Evolutionary conservation across 2,888 invertebrate species (phyloP), one percentile per base, ranked within the genome.

Genomic region (Hirtodrosophila histrioides): DNA sequence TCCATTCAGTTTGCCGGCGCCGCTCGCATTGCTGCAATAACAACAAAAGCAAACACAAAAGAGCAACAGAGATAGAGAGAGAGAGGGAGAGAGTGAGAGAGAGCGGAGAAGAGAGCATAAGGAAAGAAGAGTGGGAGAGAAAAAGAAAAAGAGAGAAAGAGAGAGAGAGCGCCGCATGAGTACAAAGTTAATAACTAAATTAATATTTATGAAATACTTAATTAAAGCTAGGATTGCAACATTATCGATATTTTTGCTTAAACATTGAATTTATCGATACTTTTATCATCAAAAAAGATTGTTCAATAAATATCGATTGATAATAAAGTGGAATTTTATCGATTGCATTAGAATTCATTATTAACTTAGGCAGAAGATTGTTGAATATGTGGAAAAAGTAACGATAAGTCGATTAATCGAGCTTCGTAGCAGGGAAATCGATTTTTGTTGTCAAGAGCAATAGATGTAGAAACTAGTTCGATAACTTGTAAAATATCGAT

Each of bases 1-100:
- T 77, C 92, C 92, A 85, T 92, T 92, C 72, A 92, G 81, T 72
- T 92, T 92, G 77, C 88, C 90, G 77, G 86, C 75, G 89, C 83
- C 76, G 90, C 46, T 90, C 80, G 90, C 86, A 83, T 90, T 87
- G 89, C 91, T 91, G 88, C 69, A 87, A 71, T 46, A 53, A 71
- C 39, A 39, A 36, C 27, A 31, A 4, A 31, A 31, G 9, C 7
- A 31, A 9, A 31, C 7, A 9, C 53, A 54, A 51, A 40, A 53
- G 11, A 41, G 48, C 12, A 50, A 29, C 33, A 61, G 33, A 60
- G 12, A 49, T 10, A 37, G 11, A 48, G 46, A 53, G 37, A 64
- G 29, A 61, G 40, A 63, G 46, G 56, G 44, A 45, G 35, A 67
- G 35, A 48, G 7, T 33, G 24, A 35, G 9, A 40, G 9, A 35